Evolutionary conservation across 2,113 vertebrate species (phyloP).

Genomic region (Ammodytes dubius): DNA sequence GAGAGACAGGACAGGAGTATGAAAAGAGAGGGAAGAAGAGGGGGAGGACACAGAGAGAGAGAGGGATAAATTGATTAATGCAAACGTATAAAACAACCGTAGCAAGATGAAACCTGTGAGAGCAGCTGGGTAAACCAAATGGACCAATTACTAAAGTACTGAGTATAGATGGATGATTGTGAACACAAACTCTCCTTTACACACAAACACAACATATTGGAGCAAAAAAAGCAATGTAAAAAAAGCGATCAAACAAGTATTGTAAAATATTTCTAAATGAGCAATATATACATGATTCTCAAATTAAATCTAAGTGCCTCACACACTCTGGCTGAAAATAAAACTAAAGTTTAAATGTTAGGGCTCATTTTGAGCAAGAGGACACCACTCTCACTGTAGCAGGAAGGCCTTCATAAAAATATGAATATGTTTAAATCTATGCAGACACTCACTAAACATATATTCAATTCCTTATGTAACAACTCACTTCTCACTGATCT

Average conservation of each 20-base stretch:
- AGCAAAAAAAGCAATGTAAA: not conserved
- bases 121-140: constrained; percentile 24
- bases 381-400: not conserved
- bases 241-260: not conserved
- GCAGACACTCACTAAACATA: not conserved
- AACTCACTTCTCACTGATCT: not conserved
- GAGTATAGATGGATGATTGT: constrained; percentile 5
- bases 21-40: not conserved
- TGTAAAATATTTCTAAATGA: not conserved
- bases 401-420: not conserved
- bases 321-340: not conserved
- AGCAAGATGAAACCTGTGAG: constrained; percentile 8
- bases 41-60: not conserved
- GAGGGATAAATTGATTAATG: not conserved
- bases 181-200: constrained; percentile 12
- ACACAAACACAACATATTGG: not conserved
- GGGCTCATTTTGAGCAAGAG: not conserved
- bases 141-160: constrained; percentile 6
- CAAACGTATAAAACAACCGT: not conserved
- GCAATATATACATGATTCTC: not conserved
- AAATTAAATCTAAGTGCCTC: not conserved
- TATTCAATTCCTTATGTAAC: not conserved
- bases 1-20: too few species aligned
- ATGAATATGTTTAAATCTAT: not conserved
- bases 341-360: not conserved